Evolutionary conservation across 2,888 invertebrate genomes (phyloP).

Genomic region (Cataglyphis rosenhaueri): DNA sequence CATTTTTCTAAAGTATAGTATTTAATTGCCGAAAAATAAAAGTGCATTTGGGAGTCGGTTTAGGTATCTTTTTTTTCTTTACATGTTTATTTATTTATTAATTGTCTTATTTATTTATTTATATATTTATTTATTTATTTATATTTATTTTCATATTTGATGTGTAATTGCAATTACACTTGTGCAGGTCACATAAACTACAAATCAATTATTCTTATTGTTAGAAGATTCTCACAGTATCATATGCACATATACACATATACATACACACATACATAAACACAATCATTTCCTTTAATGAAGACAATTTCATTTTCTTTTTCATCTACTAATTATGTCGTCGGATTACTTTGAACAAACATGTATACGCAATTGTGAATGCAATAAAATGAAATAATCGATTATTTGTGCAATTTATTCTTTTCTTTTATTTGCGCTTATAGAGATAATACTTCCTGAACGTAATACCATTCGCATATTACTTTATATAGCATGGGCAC

Average conservation of each 20-base stretch:
- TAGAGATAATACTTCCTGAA: no score
- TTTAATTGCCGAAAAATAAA: neutral
- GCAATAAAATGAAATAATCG: conserved; percentile 73
- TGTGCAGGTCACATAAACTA: neutral
- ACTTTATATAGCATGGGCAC: no score
- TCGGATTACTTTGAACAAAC: conserved; percentile 46
- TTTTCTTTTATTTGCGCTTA: neutral
- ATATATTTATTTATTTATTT: conserved; percentile 69
- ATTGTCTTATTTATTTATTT: conserved; percentile 66
- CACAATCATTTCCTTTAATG: no score
- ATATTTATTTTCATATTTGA: conserved; percentile 55
- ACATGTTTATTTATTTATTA: conserved; percentile 49
- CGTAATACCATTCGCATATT: neutral
- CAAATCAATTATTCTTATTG: neutral
- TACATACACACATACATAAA: neutral
- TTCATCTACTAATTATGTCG: conserved; percentile 13
- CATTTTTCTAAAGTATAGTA: neutral
- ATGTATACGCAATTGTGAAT: conserved; percentile 67
- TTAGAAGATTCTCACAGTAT: neutral
- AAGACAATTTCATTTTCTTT: neutral
- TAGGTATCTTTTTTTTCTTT: neutral
- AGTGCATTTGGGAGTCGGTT: neutral
- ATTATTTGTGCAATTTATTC: conserved; percentile 15
- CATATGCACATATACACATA: neutral
- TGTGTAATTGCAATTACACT: neutral